A percentile compares a stretch with the other conserved stretches of the same genome.
Evolutionary conservation across 2,113 vertebrate species (phyloP).

Genomic region (Atrichornis clamosus): DNA sequence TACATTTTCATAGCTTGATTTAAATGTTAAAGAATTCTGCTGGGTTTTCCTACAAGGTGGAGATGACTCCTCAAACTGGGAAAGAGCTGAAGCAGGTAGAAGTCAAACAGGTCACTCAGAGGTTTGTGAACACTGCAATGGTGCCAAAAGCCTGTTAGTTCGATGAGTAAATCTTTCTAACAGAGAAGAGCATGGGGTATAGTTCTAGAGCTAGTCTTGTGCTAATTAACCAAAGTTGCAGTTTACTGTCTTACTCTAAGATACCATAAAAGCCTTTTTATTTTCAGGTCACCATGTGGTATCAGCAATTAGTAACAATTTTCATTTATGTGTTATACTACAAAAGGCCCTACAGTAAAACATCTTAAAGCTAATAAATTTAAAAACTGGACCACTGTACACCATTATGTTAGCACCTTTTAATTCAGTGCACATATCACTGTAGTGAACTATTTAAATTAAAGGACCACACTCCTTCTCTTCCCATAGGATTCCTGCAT

Average conservation of each 20-base stretch:
- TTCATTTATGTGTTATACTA: neutral
- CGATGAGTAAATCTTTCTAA: neutral
- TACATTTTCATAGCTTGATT: neutral
- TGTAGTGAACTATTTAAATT: neutral
- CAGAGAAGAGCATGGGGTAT: neutral
- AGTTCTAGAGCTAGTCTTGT: neutral
- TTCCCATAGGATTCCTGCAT: neutral
- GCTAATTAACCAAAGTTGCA: neutral
- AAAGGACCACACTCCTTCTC: neutral
- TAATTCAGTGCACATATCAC: neutral
- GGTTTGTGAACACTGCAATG: neutral
- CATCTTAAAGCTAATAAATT: neutral
- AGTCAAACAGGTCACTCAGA: neutral
- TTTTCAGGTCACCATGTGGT: neutral
- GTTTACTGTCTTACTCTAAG: neutral
- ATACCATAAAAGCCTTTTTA: neutral
- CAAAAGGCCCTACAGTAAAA: neutral
- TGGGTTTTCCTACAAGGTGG: neutral
- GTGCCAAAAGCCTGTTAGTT: neutral
- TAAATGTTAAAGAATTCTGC: neutral
- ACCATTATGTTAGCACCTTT: neutral
- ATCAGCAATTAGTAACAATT: neutral
- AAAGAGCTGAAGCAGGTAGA: neutral
- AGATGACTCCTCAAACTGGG: neutral
- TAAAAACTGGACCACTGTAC: neutral